Percentiles rank a stretch among this genome's conserved stretches.
phyloP scores from a whole-genome alignment of 2,888 invertebrate genomes.

The Agrotis segetum region DNA sequence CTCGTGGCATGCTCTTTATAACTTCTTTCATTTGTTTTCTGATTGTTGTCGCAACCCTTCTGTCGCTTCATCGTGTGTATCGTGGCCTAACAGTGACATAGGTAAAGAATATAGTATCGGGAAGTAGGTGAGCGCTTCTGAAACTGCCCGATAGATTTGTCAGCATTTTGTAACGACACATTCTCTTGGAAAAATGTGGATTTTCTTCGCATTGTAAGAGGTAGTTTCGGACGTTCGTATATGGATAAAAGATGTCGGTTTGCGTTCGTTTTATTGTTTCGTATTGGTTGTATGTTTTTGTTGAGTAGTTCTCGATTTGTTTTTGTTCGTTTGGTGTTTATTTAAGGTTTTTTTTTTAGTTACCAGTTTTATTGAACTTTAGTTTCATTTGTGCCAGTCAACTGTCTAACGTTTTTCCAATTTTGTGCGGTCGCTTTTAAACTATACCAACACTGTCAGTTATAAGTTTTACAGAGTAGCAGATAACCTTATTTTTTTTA shows the following conservation, averaged over 20 bases:
- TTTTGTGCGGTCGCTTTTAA: too few species aligned
- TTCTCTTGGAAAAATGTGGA: constrained; percentile 35
- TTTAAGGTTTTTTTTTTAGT: background rate
- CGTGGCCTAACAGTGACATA: constrained; percentile 7
- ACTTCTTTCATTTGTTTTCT: background rate
- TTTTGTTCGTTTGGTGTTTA: background rate
- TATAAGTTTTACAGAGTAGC: too few species aligned
- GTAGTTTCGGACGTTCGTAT: constrained; percentile 7
- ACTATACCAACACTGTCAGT: too few species aligned
- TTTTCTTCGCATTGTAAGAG: constrained; percentile 25
- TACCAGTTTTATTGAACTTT: background rate
- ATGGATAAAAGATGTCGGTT: constrained; percentile 4
- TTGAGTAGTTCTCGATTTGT: background rate
- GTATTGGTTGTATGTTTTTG: constrained; percentile 8
- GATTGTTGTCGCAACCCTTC: too few species aligned
- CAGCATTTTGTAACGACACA: constrained; percentile 49
- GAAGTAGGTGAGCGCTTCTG: constrained; percentile 29
- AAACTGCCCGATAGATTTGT: constrained; percentile 53
- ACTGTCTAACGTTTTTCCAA: too few species aligned
- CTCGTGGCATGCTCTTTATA: background rate
- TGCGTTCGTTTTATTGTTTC: constrained; percentile 28
- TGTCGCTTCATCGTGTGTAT: background rate
- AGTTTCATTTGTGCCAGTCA: too few species aligned
- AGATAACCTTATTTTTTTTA: too few species aligned
- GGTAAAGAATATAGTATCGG: constrained; percentile 37